These are phyloP conservation scores for Chlorops oryzae DNA, from an alignment of 1,140 invertebrate species.

Conservation along the genomic window DNA sequence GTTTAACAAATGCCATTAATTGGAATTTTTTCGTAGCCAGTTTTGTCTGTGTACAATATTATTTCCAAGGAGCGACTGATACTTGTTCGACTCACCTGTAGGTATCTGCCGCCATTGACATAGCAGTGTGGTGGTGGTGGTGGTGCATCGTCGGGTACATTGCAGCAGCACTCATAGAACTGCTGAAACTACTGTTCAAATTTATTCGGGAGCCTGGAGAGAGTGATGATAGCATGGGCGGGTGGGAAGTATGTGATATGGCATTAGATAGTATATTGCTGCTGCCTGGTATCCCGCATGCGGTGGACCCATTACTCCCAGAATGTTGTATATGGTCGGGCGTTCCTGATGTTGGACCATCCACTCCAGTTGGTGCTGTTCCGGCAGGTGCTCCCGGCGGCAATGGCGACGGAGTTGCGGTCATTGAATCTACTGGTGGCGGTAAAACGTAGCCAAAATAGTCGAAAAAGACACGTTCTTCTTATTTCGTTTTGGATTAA, in stretches of 20 bases:
- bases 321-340: constrained; percentile 14
- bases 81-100: constrained; percentile 32
- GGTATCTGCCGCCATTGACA: constrained; percentile 37
- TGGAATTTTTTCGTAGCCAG: too few relatives aligned
- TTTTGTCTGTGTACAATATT: too few relatives aligned
- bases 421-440: constrained; percentile 19
- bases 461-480: constrained; percentile 13
- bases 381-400: constrained; percentile 14
- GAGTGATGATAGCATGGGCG: constrained; percentile 28
- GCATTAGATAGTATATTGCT: background rate
- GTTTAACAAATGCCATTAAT: too few relatives aligned
- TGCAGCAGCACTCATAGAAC: constrained; percentile 37
- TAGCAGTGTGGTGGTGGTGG: constrained; percentile 28
- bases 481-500: constrained; percentile 1
- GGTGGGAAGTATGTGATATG: constrained; percentile 10
- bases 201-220: constrained; percentile 42
- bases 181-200: constrained; percentile 37
- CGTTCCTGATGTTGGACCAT: constrained; percentile 7
- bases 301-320: background rate
- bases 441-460: constrained; percentile 7
- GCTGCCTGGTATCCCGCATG: constrained; percentile 10
- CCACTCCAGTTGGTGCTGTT: background rate
- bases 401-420: constrained; percentile 2
- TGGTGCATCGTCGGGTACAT: constrained; percentile 43
- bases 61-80: too few relatives aligned